Evolutionary conservation across 2,797 vertebrate species (phyloP).

Genomic region (Decapterus maruadsi): DNA sequence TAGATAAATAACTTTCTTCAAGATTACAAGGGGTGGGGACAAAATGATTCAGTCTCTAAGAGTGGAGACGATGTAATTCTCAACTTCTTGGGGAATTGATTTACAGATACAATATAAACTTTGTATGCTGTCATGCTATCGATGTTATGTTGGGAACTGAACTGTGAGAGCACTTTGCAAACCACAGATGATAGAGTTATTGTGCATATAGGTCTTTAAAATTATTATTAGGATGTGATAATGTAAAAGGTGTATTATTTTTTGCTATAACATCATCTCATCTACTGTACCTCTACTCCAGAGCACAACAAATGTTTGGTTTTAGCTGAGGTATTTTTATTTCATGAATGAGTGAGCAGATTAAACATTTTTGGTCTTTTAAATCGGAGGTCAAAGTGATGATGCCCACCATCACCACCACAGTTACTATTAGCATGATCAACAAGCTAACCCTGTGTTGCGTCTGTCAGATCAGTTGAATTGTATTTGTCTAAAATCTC

Average conservation of each 20-base stretch:
- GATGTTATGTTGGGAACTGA: neutral
- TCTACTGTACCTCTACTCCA: neutral
- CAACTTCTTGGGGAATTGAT: neutral
- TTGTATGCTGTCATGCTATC: neutral
- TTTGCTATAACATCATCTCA: too few species aligned
- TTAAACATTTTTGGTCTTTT: too few species aligned
- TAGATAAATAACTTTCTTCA: too few species aligned
- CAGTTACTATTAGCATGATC: conserved; percentile 28
- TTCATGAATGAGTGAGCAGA: neutral
- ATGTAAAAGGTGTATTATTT: too few species aligned
- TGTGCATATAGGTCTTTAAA: too few species aligned
- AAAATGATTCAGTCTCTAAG: neutral
- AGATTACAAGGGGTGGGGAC: neutral
- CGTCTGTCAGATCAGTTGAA: conserved; percentile 41
- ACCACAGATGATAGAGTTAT: neutral
- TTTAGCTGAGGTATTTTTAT: neutral
- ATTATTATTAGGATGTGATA: neutral
- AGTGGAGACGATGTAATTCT: neutral
- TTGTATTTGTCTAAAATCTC: conserved; percentile 41
- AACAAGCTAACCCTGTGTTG: conserved; percentile 28
- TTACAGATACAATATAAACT: neutral
- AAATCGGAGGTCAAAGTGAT: conserved; percentile 19
- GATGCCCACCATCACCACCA: neutral
- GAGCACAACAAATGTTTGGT: neutral
- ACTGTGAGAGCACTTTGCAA: neutral